A percentile compares a stretch with the other conserved stretches of the same genome.
Conservation (phyloP, 2,888 invertebrate genomes). For the Acanthosoma haemorrhoidale region DNA sequence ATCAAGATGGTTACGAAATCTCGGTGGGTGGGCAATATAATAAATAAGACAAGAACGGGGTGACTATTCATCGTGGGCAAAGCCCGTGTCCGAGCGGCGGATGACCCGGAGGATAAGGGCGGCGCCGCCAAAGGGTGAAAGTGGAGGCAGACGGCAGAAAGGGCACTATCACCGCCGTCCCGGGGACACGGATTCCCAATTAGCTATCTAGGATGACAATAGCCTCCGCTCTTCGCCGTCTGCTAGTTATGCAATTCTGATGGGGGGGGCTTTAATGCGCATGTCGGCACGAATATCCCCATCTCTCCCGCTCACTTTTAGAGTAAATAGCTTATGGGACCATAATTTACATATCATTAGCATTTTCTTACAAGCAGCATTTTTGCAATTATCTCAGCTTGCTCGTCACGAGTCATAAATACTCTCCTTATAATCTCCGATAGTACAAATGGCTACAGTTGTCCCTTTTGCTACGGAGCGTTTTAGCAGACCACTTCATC, state of each 20-base stretch:
- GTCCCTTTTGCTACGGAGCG: too few relatives aligned
- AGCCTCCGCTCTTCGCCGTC: too few relatives aligned
- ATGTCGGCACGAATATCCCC: neutral
- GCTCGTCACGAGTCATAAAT: neutral
- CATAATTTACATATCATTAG: neutral
- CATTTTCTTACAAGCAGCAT: neutral
- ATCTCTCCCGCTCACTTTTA: neutral
- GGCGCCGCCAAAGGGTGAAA: constrained; percentile 16
- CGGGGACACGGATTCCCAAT: constrained; percentile 12
- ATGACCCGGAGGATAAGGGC: neutral
- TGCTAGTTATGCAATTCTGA: constrained; percentile 1
- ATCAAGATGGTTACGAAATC: neutral
- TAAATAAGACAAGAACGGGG: neutral
- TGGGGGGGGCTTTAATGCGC: neutral
- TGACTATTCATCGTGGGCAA: neutral
- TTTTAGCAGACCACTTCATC: too few relatives aligned
- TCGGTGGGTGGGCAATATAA: constrained; percentile 6
- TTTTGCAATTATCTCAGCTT: neutral
- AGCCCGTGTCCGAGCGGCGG: neutral
- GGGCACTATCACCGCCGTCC: neutral
- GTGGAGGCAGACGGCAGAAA: neutral
- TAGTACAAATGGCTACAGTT: neutral
- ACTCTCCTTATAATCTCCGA: neutral
- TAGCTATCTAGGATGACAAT: neutral
- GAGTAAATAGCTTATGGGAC: neutral